Evolutionary conservation across 2,888 invertebrate species (phyloP), one percentile per base, ranked within the genome.

Genomic region (Dendrolimus pini): DNA sequence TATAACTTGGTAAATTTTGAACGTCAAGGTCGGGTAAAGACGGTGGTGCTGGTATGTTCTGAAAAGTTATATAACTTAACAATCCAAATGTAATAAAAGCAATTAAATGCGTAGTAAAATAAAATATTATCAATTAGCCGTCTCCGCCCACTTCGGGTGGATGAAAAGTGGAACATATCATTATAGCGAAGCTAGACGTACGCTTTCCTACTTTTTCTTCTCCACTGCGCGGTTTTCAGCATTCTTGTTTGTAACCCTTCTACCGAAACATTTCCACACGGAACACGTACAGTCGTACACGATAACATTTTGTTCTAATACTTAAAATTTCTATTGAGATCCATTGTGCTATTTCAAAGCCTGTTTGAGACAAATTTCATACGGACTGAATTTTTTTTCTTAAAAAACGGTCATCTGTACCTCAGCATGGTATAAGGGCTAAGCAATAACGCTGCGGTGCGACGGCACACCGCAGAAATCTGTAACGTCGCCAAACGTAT

Each of bases 1-100:
- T 54, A 54, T 67, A 61, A 7, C 65, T 62, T 0, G 71, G 71
- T 1, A 73, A 55, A 0, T 41, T 60, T n/a, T 65, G 64, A 41
- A 62, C 63, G 59, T 70, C 64, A 0, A 76, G 59, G 2, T 65
- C 58, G 0, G 68, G 62, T 1, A 76, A 61, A 1, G 55, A 64
- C 0, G 75, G 74, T 0, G 71, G 69, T 52, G 65, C 67, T 14
- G 72, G 74, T 0, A 71, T 68, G 1, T 58, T 52, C 69, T 67
- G 60, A 10, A 62, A 58, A 58, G 2, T 18, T 18, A 18, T 18
- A 18, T 18, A 18, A 18, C 18, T 18, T 18, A 18, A 18, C 18
- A 18, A 2, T 18, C 2, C 18, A 2, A 18, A 18, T 18, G 18
- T 18, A 53, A 18, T 3, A 56, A 54, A 55, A 60, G 42, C 7